Percentiles rank a stretch among this genome's conserved stretches.
phyloP scores from a whole-genome alignment of 92 coral and sea anemone genomes.

The Muricea muricata region DNA sequence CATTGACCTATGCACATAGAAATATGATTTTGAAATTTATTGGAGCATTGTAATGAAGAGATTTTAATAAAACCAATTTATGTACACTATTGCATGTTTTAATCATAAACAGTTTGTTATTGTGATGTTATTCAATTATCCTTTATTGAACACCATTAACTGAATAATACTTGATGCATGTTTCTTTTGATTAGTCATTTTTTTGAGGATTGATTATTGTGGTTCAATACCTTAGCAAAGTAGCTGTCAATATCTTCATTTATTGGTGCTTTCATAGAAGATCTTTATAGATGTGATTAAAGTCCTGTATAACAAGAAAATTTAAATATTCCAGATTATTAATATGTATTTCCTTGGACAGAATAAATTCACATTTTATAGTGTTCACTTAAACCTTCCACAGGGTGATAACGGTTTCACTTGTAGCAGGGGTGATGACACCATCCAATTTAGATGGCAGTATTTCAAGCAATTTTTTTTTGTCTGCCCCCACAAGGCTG shows the following conservation, averaged over 20 bases:
- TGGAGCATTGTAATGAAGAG: no score
- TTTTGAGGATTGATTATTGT: neutral
- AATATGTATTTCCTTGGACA: neutral
- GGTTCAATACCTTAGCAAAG: constrained; percentile 57
- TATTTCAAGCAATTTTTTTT: constrained; percentile 60
- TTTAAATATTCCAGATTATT: neutral
- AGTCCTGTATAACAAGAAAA: constrained; percentile 5
- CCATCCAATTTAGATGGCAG: constrained; percentile 66
- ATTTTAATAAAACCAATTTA: no score
- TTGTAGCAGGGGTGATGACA: constrained; percentile 60
- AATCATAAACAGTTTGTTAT: no score
- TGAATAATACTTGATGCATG: no score
- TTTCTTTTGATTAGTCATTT: neutral
- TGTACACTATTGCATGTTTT: no score
- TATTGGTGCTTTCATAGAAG: constrained; percentile 59
- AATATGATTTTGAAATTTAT: neutral
- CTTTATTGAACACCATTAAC: no score
- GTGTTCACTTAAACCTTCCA: constrained; percentile 65
- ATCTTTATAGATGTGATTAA: constrained; percentile 49
- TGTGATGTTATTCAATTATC: no score
- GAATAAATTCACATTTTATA: neutral
- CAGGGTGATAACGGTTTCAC: constrained; percentile 58
- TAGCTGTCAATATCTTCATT: constrained; percentile 58
- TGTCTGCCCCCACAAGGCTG: constrained; percentile 70
- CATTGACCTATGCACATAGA: constrained; percentile 51